A percentile compares a stretch with the other conserved stretches of the same genome.
These are phyloP conservation scores for Prolemur simus DNA, from an alignment of 2,113 vertebrate genomes.

Conservation along the genomic window DNA sequence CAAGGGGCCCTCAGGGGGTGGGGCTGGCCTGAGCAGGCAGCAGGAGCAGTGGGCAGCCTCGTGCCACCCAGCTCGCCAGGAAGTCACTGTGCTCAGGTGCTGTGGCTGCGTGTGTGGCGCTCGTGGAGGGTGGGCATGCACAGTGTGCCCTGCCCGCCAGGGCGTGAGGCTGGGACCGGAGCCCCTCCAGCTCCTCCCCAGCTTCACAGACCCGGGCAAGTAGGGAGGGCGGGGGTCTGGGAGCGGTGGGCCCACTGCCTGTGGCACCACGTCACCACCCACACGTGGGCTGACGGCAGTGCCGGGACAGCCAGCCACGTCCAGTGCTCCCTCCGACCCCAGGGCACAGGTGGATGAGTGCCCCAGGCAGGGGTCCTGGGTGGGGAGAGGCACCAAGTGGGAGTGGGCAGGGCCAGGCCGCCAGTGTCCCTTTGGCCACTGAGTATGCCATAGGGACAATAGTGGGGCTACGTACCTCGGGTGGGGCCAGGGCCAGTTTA, in stretches of 20 bases:
- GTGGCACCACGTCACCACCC: neutral
- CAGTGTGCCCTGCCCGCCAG: no score
- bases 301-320: no score
- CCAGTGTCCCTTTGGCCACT: neutral
- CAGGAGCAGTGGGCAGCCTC: no score
- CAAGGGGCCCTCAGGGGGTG: neutral
- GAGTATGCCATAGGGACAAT: neutral
- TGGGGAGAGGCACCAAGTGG: neutral
- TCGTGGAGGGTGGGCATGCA: no score
- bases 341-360: neutral
- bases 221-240: neutral
- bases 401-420: neutral
- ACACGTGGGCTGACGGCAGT: neutral
- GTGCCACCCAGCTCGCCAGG: no score
- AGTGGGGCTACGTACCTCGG: neutral
- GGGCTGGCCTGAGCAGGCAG: neutral
- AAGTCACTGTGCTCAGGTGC: no score
- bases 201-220: neutral
- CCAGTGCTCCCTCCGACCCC: no score
- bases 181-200: neutral
- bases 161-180: no score
- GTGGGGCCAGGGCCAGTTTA: no score
- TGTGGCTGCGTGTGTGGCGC: no score
- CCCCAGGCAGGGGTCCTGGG: no score
- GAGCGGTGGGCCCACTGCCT: neutral